Percentiles rank a stretch among this genome's conserved stretches.
phyloP scores from a whole-genome alignment of 2,888 invertebrate species.

The Carabus problematicus region DNA sequence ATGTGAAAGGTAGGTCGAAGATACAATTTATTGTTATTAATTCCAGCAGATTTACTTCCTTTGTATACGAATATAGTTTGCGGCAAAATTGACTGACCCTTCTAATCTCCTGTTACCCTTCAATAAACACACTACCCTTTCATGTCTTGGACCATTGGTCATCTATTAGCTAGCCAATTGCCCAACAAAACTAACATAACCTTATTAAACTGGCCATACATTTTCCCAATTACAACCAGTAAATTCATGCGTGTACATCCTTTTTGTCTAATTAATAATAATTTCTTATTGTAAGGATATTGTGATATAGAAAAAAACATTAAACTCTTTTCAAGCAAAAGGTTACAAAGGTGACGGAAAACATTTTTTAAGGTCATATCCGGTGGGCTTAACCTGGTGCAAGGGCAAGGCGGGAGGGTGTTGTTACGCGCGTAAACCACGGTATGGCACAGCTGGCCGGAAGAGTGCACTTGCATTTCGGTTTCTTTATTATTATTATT shows the following conservation, averaged over 20 bases:
- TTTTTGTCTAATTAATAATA: background rate
- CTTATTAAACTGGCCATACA: slow-evolving; percentile 16
- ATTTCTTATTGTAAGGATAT: background rate
- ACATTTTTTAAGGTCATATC: slow-evolving; percentile 40
- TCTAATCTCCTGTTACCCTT: too few relatives aligned
- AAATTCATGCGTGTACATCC: background rate
- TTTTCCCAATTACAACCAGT: background rate
- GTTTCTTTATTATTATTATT: slow-evolving; percentile 42
- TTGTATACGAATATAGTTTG: too few relatives aligned
- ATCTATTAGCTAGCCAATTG: slow-evolving; percentile 8
- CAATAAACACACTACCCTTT: too few relatives aligned
- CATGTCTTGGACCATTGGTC: background rate
- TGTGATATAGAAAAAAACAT: background rate
- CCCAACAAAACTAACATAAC: slow-evolving; percentile 6
- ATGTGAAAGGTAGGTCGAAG: too few relatives aligned
- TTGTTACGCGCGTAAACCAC: too few relatives aligned
- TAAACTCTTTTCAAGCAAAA: slow-evolving; percentile 12
- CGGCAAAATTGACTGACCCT: too few relatives aligned
- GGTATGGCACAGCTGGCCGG: slow-evolving; percentile 45
- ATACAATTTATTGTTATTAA: too few relatives aligned
- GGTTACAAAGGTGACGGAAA: slow-evolving; percentile 41
- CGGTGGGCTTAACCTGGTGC: slow-evolving; percentile 22
- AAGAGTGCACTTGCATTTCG: slow-evolving; percentile 44
- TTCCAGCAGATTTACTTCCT: too few relatives aligned
- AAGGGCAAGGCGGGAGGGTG: too few relatives aligned